Evolutionary conservation across 2,888 invertebrate genomes (phyloP).

Genomic region (Cantharis nigra): DNA sequence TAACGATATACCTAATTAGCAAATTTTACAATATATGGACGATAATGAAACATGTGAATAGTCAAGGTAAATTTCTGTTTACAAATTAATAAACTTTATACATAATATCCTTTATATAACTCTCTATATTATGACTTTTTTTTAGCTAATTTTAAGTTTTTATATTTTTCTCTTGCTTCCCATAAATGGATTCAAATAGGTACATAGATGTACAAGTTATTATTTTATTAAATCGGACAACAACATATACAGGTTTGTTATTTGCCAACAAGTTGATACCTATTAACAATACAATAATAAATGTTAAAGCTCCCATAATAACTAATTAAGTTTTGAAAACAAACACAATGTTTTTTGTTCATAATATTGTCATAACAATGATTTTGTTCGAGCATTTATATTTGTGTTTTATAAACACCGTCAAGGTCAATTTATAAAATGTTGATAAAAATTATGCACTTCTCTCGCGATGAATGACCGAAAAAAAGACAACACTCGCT

Average conservation of each 20-base stretch:
- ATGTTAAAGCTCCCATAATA: neutral
- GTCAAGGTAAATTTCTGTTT: neutral
- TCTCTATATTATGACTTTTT: neutral
- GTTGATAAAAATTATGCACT: constrained; percentile 33
- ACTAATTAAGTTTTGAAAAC: neutral
- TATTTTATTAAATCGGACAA: neutral
- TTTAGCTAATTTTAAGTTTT: neutral
- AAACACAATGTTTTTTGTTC: neutral
- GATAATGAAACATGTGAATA: neutral
- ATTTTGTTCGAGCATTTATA: neutral
- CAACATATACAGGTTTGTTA: neutral
- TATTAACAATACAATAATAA: neutral
- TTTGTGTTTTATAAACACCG: constrained; percentile 25
- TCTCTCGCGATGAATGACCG: constrained; percentile 34
- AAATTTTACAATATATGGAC: neutral
- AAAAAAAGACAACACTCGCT: constrained; percentile 21
- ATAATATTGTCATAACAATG: neutral
- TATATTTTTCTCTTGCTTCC: neutral
- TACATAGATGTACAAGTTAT: neutral
- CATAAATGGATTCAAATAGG: neutral
- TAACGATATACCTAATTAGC: neutral
- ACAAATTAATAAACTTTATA: neutral
- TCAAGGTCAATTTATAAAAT: constrained; percentile 25
- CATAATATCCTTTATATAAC: neutral
- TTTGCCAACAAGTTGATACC: neutral